phyloP scores from a whole-genome alignment of 2,113 vertebrate species.

The Lepidothrix coronata region DNA sequence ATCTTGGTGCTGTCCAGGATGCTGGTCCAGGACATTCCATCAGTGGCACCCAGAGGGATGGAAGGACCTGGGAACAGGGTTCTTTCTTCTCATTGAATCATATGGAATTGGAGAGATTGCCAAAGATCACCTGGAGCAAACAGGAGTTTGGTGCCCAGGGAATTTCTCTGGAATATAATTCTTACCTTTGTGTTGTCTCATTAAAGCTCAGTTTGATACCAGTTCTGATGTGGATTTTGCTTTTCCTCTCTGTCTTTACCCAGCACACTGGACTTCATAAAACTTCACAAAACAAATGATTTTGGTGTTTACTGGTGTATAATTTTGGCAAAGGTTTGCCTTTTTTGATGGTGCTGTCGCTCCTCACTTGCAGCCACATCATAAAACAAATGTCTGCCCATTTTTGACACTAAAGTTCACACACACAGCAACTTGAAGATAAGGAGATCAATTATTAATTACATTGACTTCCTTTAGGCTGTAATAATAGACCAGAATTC shows the following conservation, averaged over 20 bases:
- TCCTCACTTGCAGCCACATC: accelerated
- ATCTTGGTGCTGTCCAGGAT: accelerated
- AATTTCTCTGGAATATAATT: background rate
- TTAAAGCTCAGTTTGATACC: background rate
- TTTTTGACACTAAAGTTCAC: background rate
- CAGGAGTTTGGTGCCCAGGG: background rate
- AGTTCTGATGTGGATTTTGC: accelerated
- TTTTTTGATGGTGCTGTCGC: background rate
- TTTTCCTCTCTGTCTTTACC: background rate
- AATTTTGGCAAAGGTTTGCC: background rate
- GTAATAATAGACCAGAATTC: background rate
- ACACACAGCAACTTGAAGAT: background rate
- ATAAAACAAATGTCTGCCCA: background rate
- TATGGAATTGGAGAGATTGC: accelerated
- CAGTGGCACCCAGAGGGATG: accelerated
- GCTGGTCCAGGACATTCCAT: background rate
- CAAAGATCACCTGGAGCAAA: background rate
- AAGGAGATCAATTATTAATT: background rate
- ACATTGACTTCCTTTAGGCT: conserved; percentile 17
- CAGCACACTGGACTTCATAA: background rate
- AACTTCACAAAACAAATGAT: background rate
- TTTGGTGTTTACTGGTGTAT: background rate
- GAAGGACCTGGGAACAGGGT: background rate
- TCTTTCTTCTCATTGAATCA: background rate
- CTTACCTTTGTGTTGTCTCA: background rate